Base-by-base conservation (phyloP, 2,888 invertebrate genomes). In the Cephalotes varians region DNA sequence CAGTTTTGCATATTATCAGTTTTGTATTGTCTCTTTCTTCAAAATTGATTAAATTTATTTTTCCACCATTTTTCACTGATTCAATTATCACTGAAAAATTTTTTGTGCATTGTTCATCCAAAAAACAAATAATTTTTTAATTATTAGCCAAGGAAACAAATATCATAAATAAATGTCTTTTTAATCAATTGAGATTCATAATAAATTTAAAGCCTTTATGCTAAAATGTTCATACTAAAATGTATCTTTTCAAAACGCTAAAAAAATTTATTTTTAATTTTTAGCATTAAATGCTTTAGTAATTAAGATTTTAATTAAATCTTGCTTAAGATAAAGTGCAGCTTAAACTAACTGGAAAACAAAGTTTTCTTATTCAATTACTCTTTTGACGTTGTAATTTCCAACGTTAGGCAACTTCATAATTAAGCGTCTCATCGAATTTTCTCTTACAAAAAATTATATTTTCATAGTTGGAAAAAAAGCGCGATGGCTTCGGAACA, bases 301-400 rank as follows among this genome's bases (percentile, higher is more conserved):
- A 72, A 79, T 73, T 79, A 79, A 72, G 44, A 79, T 72, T 79
- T 79, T 79, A 79, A 79, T 79, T 79, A 79, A 72, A 79, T 79
- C 56, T 79, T 72, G 73, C 56, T 44, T 73, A 73, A 73, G 73
- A 73, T 72, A 79, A 73, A 79, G 56, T 56, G 73, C 74, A 56
- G 77, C 77, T 79, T 73, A 79, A 79, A 79, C 77, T 72, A 79
- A 79, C 77, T 47, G 73, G 54, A 72, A 79, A 79, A 79, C 77
- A 79, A 79, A 79, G 77, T 79, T 79, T 79, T 31, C 56, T 73
- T 72, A 73, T 73, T 79, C 77, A 79, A 72, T 79, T 79, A 79
- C 77, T 79, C 77, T 79, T 79, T 79, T 73, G 77, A 79, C 77
- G 77, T 79, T 79, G 77, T 79, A 79, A 79, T 79, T 79, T 72